Evolutionary conservation across 1,140 invertebrate genomes (phyloP).

Genomic region (Heliconius hewitsoni): DNA sequence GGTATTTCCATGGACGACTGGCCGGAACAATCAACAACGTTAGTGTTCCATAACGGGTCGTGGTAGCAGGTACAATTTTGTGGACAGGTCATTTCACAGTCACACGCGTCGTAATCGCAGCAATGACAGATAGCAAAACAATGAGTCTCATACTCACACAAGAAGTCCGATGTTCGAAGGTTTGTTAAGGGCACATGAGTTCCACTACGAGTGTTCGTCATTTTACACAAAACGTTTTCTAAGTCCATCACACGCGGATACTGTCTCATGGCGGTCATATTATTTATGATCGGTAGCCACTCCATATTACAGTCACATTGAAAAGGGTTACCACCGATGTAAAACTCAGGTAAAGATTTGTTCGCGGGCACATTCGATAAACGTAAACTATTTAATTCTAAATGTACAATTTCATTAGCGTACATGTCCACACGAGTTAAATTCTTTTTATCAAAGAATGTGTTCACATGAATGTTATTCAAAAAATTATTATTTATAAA

Average conservation of each 20-base stretch:
- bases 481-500: conserved; percentile 96
- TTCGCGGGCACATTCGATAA: conserved; percentile 86
- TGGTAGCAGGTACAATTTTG: conserved; percentile 95
- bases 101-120: conserved; percentile 96
- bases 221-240: conserved; percentile 91
- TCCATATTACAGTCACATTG: conserved; percentile 96
- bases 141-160: conserved; percentile 95
- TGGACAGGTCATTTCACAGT: conserved; percentile 97
- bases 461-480: conserved; percentile 89
- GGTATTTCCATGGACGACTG: conserved; percentile 89
- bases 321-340: conserved; percentile 94
- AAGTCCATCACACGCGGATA: conserved; percentile 93
- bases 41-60: conserved; percentile 95
- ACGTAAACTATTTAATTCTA: conserved; percentile 90
- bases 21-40: conserved; percentile 94
- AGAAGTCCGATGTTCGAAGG: conserved; percentile 88
- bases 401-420: conserved; percentile 90
- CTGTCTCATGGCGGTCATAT: conserved; percentile 89
- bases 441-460: conserved; percentile 92
- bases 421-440: conserved; percentile 93
- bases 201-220: conserved; percentile 88
- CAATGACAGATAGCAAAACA: conserved; percentile 96
- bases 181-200: conserved; percentile 86
- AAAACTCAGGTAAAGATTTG: conserved; percentile 90
- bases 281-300: conserved; percentile 93